Base-by-base conservation (phyloP, 1,140 invertebrate species). In the Drosophila lowei region DNA sequence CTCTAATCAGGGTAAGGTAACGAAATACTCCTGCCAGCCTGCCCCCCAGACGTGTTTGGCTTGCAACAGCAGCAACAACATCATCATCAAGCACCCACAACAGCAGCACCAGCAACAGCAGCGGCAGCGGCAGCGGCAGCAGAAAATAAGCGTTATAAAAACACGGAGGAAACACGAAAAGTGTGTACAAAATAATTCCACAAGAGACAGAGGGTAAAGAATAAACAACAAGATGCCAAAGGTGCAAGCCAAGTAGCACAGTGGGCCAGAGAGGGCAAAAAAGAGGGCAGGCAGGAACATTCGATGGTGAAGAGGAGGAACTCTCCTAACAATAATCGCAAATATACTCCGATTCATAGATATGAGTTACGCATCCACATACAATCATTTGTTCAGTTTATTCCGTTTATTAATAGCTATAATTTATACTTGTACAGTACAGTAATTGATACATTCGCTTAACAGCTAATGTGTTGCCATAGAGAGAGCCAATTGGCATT, bases 141-240 rank as follows among this genome's bases (percentile, higher is more conserved):
- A 44, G 54, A 61, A 67, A 80, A 76, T 73, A 71, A 61, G 73
- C 79, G 73, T 50, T 77, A 75, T 86, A 81, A 79, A 85, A 63
- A 58, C 38, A 58, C 6, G n/a, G 18, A 58, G 46, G 15, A 60
- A 47, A 70, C 62, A 49, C 34, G 59, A 84, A 80, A 81, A 81
- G 66, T 85, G 81, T 81, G 74, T 75, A 88, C 78, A 81, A 81
- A 86, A 86, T 88, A 86, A 86, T 86, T 86, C 65, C 70, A 59
- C 63, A 88, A 81, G 74, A 71, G 70, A 63, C 72, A 71, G 73
- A 78, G 56, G 61, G 71, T 48, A 75, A 81, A 88, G 52, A 81
- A 86, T 86, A 86, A 86, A 81, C 81, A 86, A 78, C 65, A 28
- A 58, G 49, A 63, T 49, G 67, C 66, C 64, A 62, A 84, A 84